Evolutionary conservation across 2,888 invertebrate species (phyloP).

Genomic region (Hecatera dysodea): DNA sequence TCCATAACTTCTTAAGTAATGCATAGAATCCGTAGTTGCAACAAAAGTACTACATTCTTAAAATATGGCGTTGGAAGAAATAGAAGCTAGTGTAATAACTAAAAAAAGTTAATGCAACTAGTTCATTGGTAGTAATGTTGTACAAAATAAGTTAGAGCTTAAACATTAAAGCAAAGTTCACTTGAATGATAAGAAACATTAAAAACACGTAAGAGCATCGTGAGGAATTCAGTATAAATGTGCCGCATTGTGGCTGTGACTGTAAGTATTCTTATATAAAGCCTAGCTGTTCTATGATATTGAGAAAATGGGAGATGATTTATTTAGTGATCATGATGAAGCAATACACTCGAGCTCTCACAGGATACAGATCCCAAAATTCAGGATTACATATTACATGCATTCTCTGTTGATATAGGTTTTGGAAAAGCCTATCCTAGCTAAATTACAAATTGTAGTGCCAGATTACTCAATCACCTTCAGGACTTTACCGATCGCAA

Average conservation of each 20-base stretch:
- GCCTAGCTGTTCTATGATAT: conserved; percentile 84
- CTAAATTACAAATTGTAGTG: conserved; percentile 89
- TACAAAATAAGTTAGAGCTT: conserved; percentile 54
- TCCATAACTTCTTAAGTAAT: conserved; percentile 28
- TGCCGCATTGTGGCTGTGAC: conserved; percentile 65
- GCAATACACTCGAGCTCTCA: conserved; percentile 85
- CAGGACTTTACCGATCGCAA: conserved; percentile 99
- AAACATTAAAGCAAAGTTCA: conserved; percentile 60
- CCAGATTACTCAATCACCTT: conserved; percentile 97
- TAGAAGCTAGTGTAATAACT: conserved; percentile 33
- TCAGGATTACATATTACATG: conserved; percentile 86
- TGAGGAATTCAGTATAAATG: conserved; percentile 69
- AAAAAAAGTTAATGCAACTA: conserved; percentile 30
- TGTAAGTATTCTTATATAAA: conserved; percentile 69
- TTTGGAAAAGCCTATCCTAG: conserved; percentile 90
- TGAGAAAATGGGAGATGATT: conserved; percentile 74
- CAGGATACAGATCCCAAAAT: conserved; percentile 82
- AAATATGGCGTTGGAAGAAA: conserved; percentile 46
- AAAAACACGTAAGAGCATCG: conserved; percentile 67
- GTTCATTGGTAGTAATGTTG: conserved; percentile 28
- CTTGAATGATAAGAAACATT: conserved; percentile 57
- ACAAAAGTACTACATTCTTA: conserved; percentile 33
- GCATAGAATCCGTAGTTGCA: conserved; percentile 24
- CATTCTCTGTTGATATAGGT: conserved; percentile 87
- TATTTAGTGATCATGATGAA: conserved; percentile 77